Evolutionary conservation across 1,140 invertebrate species (phyloP).

Genomic region (Saccostrea glomerata): DNA sequence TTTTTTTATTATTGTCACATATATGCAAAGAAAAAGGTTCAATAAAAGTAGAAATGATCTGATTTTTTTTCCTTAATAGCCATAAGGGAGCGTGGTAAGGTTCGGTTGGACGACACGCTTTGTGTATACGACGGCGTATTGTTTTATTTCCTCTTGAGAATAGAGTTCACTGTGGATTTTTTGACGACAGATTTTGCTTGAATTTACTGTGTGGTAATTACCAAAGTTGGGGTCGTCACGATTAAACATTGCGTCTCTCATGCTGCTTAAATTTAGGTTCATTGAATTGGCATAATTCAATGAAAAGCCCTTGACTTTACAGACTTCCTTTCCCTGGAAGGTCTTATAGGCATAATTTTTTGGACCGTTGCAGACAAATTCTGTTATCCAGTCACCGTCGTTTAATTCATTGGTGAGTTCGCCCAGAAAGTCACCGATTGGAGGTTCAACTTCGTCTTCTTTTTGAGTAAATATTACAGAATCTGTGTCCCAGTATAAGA

Average conservation of each 20-base stretch:
- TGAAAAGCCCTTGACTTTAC: constrained; percentile 57
- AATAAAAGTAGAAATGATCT: no score
- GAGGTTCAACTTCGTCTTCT: constrained; percentile 2
- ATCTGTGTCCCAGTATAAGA: constrained; percentile 51
- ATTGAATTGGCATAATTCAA: constrained; percentile 44
- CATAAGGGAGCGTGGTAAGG: background rate
- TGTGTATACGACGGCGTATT: background rate
- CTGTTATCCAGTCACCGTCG: constrained; percentile 44
- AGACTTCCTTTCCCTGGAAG: constrained; percentile 21
- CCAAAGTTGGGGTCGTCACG: background rate
- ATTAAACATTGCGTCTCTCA: constrained; percentile 37
- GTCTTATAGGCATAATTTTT: constrained; percentile 63
- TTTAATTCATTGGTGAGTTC: constrained; percentile 76
- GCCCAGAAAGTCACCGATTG: constrained; percentile 71
- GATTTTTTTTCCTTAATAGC: background rate
- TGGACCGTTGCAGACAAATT: constrained; percentile 58
- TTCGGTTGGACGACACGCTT: background rate
- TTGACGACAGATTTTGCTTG: constrained; percentile 7
- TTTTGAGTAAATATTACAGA: constrained; percentile 39
- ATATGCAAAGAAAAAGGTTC: no score
- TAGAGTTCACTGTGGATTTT: constrained; percentile 11
- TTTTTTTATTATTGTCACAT: no score
- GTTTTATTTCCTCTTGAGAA: background rate
- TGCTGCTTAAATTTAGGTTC: constrained; percentile 16
- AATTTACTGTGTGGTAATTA: background rate